Base-by-base conservation (phyloP, 2,797 vertebrate species). In the Cetoscarus ocellatus region DNA sequence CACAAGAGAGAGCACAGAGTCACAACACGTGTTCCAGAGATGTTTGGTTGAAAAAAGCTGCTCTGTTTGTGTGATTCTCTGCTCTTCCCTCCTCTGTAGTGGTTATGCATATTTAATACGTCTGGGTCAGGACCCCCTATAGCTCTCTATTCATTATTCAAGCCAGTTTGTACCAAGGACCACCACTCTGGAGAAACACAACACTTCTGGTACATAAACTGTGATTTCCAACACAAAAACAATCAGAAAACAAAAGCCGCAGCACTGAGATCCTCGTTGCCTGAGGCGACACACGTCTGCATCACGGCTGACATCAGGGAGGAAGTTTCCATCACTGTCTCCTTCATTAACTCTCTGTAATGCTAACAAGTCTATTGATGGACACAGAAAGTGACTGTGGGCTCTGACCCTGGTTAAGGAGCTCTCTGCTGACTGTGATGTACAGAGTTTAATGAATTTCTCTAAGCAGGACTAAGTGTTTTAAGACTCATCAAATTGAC, bases 71-170 rank as follows among this genome's bases (percentile, higher is more conserved):
- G 74, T 52, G 58, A 74, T 36, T 51, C 59, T 66, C 58, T 35
- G 18, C 34, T 11, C 15, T 45, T 59, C 53, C 70, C 62, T 70
- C 2, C 36, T 80, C 67, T 77, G 63, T 69, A 40, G 73, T 57
- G 59, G 73, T 70, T 42, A 90, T 93, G 73, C 80, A 93, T 92
- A 88, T 93, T 94, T 94, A 76, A 94, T 90, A 80, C n/a, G 44
- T 75, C 71, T 52, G 18, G 86, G 85, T 90, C 78, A 73, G 67
- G 76, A 80, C 85, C 84, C 63, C 78, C 71, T 81, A 84, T 75
- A 71, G 85, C 54, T 78, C 50, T 51, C 51, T 52, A 91, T 90
- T 66, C 54, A 91, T 93, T 91, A 93, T 92, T 93, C 67, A 93
- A 73, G 70, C 51, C 43, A 43, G 66, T 76, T 72, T 64, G 40